Conservation (phyloP, 92 coral and sea anemone species). For the Siderastrea siderea region DNA sequence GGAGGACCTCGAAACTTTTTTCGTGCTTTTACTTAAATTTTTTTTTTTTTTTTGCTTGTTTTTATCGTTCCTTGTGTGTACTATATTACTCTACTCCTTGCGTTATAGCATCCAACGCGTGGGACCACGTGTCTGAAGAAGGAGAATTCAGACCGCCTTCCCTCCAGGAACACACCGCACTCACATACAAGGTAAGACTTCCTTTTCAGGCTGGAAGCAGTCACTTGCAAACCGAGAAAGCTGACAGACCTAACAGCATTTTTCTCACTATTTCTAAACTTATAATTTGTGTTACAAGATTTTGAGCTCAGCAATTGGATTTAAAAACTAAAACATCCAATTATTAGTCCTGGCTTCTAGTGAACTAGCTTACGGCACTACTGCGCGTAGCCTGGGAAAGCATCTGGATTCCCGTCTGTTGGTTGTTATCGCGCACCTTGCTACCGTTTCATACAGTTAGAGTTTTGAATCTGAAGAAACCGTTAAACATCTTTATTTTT, state of each 20-base stretch:
- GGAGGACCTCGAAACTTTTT: too few relatives aligned
- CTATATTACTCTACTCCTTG: background rate
- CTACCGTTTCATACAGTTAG: background rate
- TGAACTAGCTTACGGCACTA: too few relatives aligned
- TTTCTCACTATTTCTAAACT: background rate
- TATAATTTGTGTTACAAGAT: background rate
- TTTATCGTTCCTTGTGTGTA: background rate
- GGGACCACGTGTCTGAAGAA: slow-evolving; percentile 76
- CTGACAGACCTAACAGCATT: background rate
- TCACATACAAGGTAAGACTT: slow-evolving; percentile 78
- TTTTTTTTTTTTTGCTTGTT: background rate
- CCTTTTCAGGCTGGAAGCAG: background rate
- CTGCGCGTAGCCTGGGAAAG: too few relatives aligned
- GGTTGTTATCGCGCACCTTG: too few relatives aligned
- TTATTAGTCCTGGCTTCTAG: too few relatives aligned
- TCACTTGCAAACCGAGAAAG: background rate
- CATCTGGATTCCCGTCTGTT: too few relatives aligned
- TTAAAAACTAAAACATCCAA: too few relatives aligned
- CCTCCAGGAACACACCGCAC: slow-evolving; percentile 89
- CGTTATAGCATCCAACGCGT: slow-evolving; percentile 79
- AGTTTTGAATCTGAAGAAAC: background rate
- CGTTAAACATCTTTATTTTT: background rate
- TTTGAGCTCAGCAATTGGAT: background rate
- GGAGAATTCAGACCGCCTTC: slow-evolving; percentile 86
- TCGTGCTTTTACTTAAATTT: too few relatives aligned